Percentiles rank a stretch among this genome's conserved stretches.
Evolutionary conservation across 1,140 invertebrate species (phyloP).

Genomic region (Temnothorax longispinosus): DNA sequence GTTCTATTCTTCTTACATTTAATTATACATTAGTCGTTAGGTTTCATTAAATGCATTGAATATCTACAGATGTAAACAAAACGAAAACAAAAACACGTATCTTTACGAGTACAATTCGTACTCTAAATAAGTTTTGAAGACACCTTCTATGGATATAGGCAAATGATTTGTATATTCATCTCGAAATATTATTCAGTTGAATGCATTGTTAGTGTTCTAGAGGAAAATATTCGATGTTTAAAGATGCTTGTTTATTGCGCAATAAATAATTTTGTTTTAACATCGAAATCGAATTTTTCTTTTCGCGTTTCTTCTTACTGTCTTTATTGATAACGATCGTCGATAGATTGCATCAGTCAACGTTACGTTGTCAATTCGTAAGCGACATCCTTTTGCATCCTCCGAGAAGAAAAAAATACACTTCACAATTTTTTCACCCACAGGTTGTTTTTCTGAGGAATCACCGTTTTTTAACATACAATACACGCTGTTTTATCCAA

Average conservation of each 20-base stretch:
- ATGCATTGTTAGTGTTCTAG: not conserved
- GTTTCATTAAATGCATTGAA: not conserved
- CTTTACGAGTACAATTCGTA: not conserved
- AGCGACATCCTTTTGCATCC: not conserved
- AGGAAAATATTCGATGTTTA: not conserved
- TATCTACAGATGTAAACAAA: not conserved
- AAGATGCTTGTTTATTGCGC: not conserved
- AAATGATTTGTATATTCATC: not conserved
- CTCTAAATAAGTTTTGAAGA: not conserved
- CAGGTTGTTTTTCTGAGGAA: not conserved
- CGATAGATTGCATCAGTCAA: constrained; percentile 3
- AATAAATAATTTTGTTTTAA: not conserved
- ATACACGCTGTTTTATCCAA: not conserved
- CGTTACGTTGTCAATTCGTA: not conserved
- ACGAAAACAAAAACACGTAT: not conserved
- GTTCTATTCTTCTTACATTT: not conserved
- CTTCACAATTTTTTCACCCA: not conserved
- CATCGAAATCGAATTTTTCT: not conserved
- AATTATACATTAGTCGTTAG: too few species aligned
- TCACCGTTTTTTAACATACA: not conserved
- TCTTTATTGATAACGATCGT: constrained; percentile 12
- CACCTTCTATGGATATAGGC: not conserved
- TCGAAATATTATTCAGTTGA: not conserved
- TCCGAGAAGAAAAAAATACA: not conserved
- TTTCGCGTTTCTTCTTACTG: not conserved